phyloP scores from a whole-genome alignment of 2,888 invertebrate genomes.

The Liopterus haemorrhoidalis region DNA sequence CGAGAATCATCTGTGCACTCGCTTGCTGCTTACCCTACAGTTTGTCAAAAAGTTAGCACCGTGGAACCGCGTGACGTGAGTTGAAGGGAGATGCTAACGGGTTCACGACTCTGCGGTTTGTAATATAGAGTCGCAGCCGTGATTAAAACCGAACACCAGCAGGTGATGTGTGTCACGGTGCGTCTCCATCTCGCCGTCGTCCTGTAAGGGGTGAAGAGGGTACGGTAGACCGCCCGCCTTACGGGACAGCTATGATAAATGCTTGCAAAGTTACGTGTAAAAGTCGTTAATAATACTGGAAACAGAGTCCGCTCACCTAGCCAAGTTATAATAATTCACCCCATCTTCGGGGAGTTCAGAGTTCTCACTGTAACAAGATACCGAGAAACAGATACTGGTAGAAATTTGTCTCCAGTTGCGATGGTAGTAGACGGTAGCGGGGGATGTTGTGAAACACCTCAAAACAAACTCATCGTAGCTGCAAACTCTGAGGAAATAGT shows the following conservation, averaged over 20 bases:
- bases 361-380: slow-evolving; percentile 43
- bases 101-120: no score
- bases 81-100: no score
- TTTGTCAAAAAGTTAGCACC: no score
- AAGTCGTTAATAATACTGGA: slow-evolving; percentile 48
- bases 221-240: slow-evolving; percentile 13
- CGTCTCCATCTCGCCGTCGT: no score
- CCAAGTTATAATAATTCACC: slow-evolving; percentile 43
- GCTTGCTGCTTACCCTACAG: no score
- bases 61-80: no score
- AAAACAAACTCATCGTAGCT: slow-evolving; percentile 35
- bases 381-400: slow-evolving; percentile 42
- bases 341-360: slow-evolving; percentile 44
- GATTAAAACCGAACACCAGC: no score
- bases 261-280: slow-evolving; percentile 45
- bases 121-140: no score
- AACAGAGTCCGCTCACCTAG: slow-evolving; percentile 42
- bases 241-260: slow-evolving; percentile 41
- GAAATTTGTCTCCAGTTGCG: slow-evolving; percentile 42
- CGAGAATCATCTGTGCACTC: no score
- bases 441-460: neutral
- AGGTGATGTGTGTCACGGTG: no score
- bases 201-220: neutral
- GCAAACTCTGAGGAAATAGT: slow-evolving; percentile 33
- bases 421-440: slow-evolving; percentile 23